A percentile compares a stretch with the other conserved stretches of the same genome.
Evolutionary conservation across 2,113 vertebrate species (phyloP).

Genomic region (Menidia beryllina): DNA sequence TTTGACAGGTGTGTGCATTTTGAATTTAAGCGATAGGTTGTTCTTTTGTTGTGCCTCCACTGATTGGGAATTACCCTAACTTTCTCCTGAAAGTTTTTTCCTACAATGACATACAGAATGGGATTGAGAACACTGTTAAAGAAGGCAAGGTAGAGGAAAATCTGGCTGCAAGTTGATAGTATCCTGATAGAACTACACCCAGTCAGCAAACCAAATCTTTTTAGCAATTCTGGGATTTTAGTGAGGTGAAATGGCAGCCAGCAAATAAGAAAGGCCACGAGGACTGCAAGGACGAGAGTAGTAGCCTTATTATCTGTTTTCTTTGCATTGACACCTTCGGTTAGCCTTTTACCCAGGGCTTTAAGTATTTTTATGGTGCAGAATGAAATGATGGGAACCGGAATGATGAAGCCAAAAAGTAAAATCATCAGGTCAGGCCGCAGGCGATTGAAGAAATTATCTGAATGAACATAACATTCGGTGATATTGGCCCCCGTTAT

Average conservation of each 20-base stretch:
- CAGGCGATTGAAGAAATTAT: neutral
- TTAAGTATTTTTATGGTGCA: slow-evolving; percentile 84
- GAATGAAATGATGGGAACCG: slow-evolving; percentile 79
- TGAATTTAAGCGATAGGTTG: fast-evolving
- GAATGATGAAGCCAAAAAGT: slow-evolving; percentile 84
- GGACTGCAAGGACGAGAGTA: slow-evolving; percentile 84
- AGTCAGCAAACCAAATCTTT: fast-evolving
- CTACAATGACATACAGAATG: slow-evolving; percentile 89
- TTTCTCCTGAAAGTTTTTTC: slow-evolving; percentile 90
- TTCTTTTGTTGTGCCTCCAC: fast-evolving
- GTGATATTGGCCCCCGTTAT: slow-evolving; percentile 12
- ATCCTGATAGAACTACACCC: slow-evolving; percentile 41
- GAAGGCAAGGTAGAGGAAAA: slow-evolving; percentile 80
- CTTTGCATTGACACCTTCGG: slow-evolving; percentile 72
- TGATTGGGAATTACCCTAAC: slow-evolving; percentile 68
- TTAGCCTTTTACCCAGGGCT: slow-evolving; percentile 74
- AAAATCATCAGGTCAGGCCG: slow-evolving; percentile 77
- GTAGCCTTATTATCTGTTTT: slow-evolving; percentile 87
- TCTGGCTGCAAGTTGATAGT: slow-evolving; percentile 63
- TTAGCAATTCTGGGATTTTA: slow-evolving; percentile 69
- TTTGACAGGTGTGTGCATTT: neutral
- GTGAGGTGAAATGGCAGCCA: slow-evolving; percentile 89
- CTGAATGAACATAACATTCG: slow-evolving; percentile 70
- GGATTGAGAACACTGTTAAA: slow-evolving; percentile 95
- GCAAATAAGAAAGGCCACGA: slow-evolving; percentile 87